Evolutionary conservation across 2,113 vertebrate genomes (phyloP), one percentile per base, ranked within the genome.

Genomic region (Clarias gariepinus): DNA sequence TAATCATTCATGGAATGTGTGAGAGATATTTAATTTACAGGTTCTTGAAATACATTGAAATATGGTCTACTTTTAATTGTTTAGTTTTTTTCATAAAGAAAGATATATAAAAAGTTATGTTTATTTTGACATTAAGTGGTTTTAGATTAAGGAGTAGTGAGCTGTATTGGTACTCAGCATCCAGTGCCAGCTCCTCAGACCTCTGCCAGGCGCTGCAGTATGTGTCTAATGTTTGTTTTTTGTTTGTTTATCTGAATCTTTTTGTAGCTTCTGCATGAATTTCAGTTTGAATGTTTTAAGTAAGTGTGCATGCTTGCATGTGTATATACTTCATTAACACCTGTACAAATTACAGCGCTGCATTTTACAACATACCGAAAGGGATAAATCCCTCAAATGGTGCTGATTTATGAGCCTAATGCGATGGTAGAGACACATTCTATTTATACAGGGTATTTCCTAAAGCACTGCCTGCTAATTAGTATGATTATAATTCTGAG

Each of bases 401-500:
- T 76, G 23, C 41, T 88, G 83, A 85, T 82, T 85, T 88, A 88
- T 82, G 83, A 81, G 79, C 19, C 19, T 30, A 87, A 69, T 78
- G 66, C 18, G 9, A 66, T 63, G 41, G 52, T 81, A 57, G 58
- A 71, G 63, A 77, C 58, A 66, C 15, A 53, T 82, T 87, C 41
- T 33, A 61, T 53, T 8, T 85, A 73, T 41, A 69, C 55, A 21
- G 69, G 76, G 78, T 78, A 83, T 86, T 90, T 85, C 89, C 63
- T 74, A 82, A 86, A 73, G 73, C 68, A 63, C 85, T 63, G 53
- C 30, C 69, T 83, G 80, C 82, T 87, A 71, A 89, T 85, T 78
- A 77, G 61, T 68, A 83, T 86, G 78, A 88, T 88, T 91, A 86
- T 86, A 85, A 88, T 80, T 64, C 68, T 33, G 10, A 55, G 36